Evolutionary conservation across 64 coral and sea anemone species (phyloP).

Genomic region (Orbicella faveolata): DNA sequence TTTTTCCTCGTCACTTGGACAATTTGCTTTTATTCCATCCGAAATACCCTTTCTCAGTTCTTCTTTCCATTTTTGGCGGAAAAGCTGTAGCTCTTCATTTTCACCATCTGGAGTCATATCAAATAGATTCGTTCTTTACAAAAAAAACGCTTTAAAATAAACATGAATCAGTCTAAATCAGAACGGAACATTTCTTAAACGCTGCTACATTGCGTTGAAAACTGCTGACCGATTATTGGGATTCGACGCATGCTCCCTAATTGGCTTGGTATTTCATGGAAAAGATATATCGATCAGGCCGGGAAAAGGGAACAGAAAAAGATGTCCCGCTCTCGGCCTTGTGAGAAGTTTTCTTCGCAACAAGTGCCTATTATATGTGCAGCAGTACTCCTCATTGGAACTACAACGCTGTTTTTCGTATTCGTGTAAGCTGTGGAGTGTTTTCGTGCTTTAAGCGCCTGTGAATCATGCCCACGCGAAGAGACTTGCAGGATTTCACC

Average conservation of each 20-base stretch:
- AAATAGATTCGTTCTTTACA: background rate
- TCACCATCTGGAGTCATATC: constrained; percentile 23
- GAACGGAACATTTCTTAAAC: no score
- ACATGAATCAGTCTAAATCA: background rate
- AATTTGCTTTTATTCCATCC: background rate
- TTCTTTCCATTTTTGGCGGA: constrained; percentile 65
- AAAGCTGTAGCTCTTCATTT: constrained; percentile 54
- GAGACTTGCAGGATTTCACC: constrained; percentile 22
- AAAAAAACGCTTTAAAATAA: background rate
- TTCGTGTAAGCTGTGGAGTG: constrained; percentile 77
- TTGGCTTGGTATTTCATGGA: background rate
- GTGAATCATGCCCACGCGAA: constrained; percentile 52
- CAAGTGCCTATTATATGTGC: constrained; percentile 94
- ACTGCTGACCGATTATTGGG: constrained; percentile 58
- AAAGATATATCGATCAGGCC: background rate
- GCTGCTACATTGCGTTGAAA: background rate
- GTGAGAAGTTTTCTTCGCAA: constrained; percentile 75
- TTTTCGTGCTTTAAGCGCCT: constrained; percentile 9
- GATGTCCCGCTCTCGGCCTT: constrained; percentile 71
- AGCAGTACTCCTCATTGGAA: constrained; percentile 87
- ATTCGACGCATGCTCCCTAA: constrained; percentile 71
- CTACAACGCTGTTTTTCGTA: constrained; percentile 88
- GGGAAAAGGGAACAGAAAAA: constrained; percentile 36
- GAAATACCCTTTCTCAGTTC: constrained; percentile 14
- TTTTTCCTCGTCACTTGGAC: background rate